These are phyloP conservation scores for Drosophila repletoides DNA, from an alignment of 1,140 invertebrate species.

Conservation along the genomic window DNA sequence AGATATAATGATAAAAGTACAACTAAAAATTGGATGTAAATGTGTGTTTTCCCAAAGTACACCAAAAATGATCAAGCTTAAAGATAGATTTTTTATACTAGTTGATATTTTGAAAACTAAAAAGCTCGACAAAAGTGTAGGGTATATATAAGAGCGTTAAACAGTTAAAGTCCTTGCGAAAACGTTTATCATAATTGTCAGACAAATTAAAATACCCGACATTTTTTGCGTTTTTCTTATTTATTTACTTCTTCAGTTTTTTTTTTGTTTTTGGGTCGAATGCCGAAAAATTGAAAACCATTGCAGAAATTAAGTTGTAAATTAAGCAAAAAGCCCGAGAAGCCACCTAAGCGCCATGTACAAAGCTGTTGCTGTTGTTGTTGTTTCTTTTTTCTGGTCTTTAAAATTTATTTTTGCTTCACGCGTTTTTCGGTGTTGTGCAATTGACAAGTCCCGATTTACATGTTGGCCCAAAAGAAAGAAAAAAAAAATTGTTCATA, in stretches of 20 bases:
- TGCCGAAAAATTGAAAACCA: conserved; percentile 55
- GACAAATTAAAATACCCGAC: conserved; percentile 57
- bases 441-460: conserved; percentile 49
- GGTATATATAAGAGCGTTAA: too few species aligned
- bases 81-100: too few species aligned
- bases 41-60: too few species aligned
- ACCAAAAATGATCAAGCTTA: too few species aligned
- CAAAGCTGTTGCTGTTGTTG: neutral
- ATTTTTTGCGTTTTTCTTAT: conserved; percentile 20
- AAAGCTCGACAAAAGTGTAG: too few species aligned
- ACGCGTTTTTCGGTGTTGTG: conserved; percentile 20
- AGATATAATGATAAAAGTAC: too few species aligned
- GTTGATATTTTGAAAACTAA: too few species aligned
- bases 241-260: conserved; percentile 2
- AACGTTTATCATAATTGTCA: conserved; percentile 62
- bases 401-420: conserved; percentile 20
- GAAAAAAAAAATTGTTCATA: too few species aligned
- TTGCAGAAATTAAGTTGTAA: conserved; percentile 71
- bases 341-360: conserved; percentile 4
- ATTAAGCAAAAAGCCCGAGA: conserved; percentile 59
- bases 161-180: neutral
- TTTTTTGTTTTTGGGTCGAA: conserved; percentile 6
- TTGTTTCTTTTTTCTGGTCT: conserved; percentile 28
- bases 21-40: too few species aligned
- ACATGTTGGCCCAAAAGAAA: conserved; percentile 42